Percentiles rank a stretch among this genome's conserved stretches.
Evolutionary conservation across 2,797 vertebrate genomes (phyloP).

Genomic region (Acropternis orthonyx): DNA sequence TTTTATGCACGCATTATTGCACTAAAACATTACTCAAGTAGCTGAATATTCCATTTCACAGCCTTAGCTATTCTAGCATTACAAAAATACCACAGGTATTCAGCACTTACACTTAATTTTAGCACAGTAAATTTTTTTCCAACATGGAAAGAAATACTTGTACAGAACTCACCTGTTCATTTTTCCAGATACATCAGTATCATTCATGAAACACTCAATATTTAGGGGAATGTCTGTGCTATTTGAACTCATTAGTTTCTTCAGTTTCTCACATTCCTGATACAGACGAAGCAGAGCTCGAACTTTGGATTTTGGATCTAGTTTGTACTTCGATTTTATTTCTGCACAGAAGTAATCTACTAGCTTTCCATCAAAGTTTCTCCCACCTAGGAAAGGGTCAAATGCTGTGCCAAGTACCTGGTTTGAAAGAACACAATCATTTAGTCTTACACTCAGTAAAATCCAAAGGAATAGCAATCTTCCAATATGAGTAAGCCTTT

Average conservation of each 20-base stretch:
- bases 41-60: neutral
- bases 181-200: conserved; percentile 79
- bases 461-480: neutral
- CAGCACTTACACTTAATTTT: neutral
- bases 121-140: neutral
- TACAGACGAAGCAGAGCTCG: conserved; percentile 79
- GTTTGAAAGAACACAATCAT: neutral
- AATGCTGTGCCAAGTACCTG: conserved; percentile 83
- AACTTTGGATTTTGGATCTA: conserved; percentile 80
- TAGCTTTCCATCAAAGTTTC: conserved; percentile 81
- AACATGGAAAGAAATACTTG: neutral
- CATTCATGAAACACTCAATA: conserved; percentile 84
- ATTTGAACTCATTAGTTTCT: conserved; percentile 84
- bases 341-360: conserved; percentile 82
- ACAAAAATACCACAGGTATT: neutral
- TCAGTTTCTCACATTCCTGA: conserved; percentile 84
- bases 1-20: neutral
- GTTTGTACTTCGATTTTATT: conserved; percentile 80
- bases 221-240: conserved; percentile 80
- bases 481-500: neutral
- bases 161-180: conserved; percentile 77
- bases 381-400: conserved; percentile 82
- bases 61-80: neutral
- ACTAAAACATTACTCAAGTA: neutral
- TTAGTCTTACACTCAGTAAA: neutral